Evolutionary conservation across 1,140 invertebrate genomes (phyloP), one percentile per base, ranked within the genome.

Genomic region (Polypedilum vanderplanki): DNA sequence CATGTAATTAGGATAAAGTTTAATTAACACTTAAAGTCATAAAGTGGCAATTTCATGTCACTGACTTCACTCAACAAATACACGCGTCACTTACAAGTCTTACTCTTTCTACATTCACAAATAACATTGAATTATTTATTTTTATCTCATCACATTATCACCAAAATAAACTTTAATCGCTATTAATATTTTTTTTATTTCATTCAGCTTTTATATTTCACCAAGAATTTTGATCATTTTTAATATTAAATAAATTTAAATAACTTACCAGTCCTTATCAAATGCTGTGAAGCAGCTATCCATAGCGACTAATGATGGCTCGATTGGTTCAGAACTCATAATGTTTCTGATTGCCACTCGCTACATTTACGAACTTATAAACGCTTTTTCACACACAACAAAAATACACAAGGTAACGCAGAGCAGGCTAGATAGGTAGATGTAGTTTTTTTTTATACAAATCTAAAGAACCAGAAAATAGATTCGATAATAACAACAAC

Each of bases 271-370:
- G 84, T 94, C 91, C 83, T 93, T 93, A 85, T 94, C 92, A 82
- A 94, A 94, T 75, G 92, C 91, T 79, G 89, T 88, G 83, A 93
- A 93, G 84, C 92, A 93, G 78, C 91, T 91, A 83, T 94, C 92
- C 92, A 94, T 94, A 84, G 87, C 87, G 82, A 82, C 79, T 79
- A 85, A 83, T 80, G 81, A 83, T 76, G 79, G 81, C 77, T 86
- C 83, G 74, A 83, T 80, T 78, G 81, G 79, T 73, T 41, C 24
- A 15, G 73, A 40, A 17, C 15, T 24, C 24, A 73, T 41, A 73
- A 73, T 41, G 33, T 40, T 12, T 41, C 24, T 17, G 46, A 57
- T 57, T 57, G 46, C 46, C 46, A 57, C 46, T 57, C 46, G 46
- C 3, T 57, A n/a, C n/a, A 57, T n/a, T 57, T 57, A 57, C n/a